These are phyloP conservation scores for Fopius arisanus DNA, from an alignment of 1,140 invertebrate species.

Conservation along the genomic window DNA sequence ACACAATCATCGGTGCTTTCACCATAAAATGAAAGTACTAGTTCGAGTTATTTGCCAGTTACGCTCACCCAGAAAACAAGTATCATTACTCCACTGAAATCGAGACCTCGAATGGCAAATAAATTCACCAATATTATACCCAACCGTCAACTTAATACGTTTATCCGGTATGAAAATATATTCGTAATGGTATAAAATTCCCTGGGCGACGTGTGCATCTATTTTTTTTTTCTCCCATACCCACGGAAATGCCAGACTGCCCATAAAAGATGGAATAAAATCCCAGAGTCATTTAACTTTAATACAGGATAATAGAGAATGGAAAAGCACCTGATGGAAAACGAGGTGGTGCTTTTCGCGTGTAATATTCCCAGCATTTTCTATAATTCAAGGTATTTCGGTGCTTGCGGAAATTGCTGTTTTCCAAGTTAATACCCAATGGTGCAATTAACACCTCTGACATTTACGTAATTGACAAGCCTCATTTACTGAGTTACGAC, in stretches of 20 bases:
- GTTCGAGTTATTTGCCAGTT: no score
- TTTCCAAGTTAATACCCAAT: neutral
- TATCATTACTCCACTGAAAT: neutral
- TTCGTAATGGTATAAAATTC: neutral
- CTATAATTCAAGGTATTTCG: conserved; percentile 23
- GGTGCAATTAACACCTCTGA: neutral
- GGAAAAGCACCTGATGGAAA: neutral
- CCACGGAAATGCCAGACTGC: neutral
- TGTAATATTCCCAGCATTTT: neutral
- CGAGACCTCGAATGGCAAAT: neutral
- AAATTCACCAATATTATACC: neutral
- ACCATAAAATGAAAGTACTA: no score
- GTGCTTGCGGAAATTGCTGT: neutral
- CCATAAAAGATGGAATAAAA: neutral
- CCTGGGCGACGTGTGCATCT: neutral
- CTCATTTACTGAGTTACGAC: neutral
- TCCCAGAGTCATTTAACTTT: neutral
- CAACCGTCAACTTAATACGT: neutral
- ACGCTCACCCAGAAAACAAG: no score
- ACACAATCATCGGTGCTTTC: no score
- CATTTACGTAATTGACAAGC: neutral
- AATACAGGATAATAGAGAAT: conserved; percentile 1
- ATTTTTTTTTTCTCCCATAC: neutral
- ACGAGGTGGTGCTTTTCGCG: neutral
- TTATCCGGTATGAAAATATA: neutral